Percentiles rank a stretch among this genome's conserved stretches.
phyloP scores from a whole-genome alignment of 2,113 vertebrate species.

The Mungos mungo region DNA sequence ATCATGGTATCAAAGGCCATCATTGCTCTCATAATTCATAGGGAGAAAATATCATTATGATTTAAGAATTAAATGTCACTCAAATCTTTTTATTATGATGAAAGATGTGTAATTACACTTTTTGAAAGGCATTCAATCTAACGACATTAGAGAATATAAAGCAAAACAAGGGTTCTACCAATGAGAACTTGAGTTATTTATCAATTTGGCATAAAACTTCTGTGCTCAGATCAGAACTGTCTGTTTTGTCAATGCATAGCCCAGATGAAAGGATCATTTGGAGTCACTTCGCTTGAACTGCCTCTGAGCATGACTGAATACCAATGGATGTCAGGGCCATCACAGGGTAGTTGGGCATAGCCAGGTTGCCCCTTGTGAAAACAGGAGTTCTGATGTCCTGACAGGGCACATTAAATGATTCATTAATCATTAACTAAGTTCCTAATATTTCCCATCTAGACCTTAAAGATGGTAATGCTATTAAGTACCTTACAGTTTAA shows the following conservation, averaged over 20 bases:
- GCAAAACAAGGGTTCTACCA: conserved; percentile 29
- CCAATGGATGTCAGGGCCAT: not conserved
- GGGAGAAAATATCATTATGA: conserved; percentile 72
- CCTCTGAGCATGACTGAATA: not conserved
- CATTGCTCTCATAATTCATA: conserved; percentile 81
- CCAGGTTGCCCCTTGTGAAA: not conserved
- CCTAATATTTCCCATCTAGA: not conserved
- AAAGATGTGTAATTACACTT: conserved; percentile 60
- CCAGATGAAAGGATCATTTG: not conserved
- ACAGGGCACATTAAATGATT: not conserved
- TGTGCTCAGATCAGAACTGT: not conserved
- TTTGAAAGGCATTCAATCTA: conserved; percentile 55
- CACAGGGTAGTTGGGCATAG: not conserved
- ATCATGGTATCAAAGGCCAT: conserved; percentile 80
- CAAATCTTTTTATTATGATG: conserved; percentile 75
- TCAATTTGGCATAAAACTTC: conserved; percentile 51
- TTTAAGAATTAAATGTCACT: conserved; percentile 73
- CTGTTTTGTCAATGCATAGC: not conserved
- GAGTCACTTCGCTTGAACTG: not conserved
- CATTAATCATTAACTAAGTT: not conserved
- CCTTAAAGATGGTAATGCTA: not conserved
- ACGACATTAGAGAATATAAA: conserved; percentile 45
- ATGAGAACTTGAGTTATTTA: conserved; percentile 51
- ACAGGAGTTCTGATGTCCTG: not conserved
- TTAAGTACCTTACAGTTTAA: not conserved